Evolutionary conservation across 2,113 vertebrate genomes (phyloP).

Genomic region (Poeciliopsis occidentalis): DNA sequence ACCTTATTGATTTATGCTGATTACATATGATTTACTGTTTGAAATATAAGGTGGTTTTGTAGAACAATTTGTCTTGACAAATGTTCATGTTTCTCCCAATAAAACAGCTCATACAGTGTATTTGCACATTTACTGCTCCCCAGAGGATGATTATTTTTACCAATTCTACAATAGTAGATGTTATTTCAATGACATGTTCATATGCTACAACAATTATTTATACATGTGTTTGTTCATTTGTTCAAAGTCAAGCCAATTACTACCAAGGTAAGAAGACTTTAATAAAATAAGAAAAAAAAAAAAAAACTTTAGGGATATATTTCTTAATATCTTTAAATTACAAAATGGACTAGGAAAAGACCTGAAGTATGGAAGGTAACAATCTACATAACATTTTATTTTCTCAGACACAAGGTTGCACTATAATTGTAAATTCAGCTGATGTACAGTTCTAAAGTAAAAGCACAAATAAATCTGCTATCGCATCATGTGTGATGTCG

Average conservation of each 20-base stretch:
- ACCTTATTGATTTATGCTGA: conserved; percentile 11
- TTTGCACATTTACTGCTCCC: conserved; percentile 27
- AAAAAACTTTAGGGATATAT: background rate
- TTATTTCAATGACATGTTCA: conserved; percentile 28
- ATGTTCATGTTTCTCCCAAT: background rate
- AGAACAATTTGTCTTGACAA: conserved; percentile 19
- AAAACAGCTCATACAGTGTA: background rate
- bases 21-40: conserved; percentile 35
- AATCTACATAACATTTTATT: background rate
- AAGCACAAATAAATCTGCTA: conserved; percentile 1
- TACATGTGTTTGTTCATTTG: conserved; percentile 16
- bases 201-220: background rate
- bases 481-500: background rate
- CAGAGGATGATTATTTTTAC: conserved; percentile 32
- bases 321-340: background rate
- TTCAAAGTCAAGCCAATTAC: background rate
- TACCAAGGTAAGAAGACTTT: background rate
- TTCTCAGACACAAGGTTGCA: background rate
- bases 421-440: conserved; percentile 1
- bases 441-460: background rate
- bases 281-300: background rate
- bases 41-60: conserved; percentile 4
- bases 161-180: conserved; percentile 18
- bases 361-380: conserved; percentile 11
- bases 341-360: conserved; percentile 9